Conservation (phyloP, 2,888 invertebrate species). For the Shargacucullia verbasci region DNA sequence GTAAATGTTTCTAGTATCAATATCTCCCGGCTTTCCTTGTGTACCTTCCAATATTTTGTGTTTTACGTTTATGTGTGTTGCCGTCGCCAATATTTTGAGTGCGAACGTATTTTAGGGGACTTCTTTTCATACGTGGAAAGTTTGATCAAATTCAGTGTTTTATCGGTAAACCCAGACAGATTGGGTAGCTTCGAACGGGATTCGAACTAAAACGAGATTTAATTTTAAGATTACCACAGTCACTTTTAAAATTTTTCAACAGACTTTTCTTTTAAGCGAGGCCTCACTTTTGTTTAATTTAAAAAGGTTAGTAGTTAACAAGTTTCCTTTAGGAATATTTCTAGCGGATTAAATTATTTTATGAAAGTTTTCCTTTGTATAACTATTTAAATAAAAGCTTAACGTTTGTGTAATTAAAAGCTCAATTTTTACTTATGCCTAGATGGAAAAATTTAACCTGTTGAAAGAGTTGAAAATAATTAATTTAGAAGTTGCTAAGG, state of each 20-base stretch:
- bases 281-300: slow-evolving; percentile 25
- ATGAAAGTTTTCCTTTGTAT: slow-evolving; percentile 38
- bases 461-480: slow-evolving; percentile 42
- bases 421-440: slow-evolving; percentile 38
- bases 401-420: slow-evolving; percentile 35
- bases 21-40: slow-evolving; percentile 49
- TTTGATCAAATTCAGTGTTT: slow-evolving; percentile 42
- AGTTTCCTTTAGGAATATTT: slow-evolving; percentile 35
- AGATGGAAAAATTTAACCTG: slow-evolving; percentile 30
- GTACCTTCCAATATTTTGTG: slow-evolving; percentile 55
- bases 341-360: slow-evolving; percentile 26
- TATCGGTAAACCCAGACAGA: slow-evolving; percentile 16
- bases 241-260: background rate
- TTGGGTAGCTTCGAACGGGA: slow-evolving; percentile 5
- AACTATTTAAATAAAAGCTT: slow-evolving; percentile 49
- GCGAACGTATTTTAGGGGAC: slow-evolving; percentile 39
- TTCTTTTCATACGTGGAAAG: slow-evolving; percentile 35
- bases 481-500: slow-evolving; percentile 43
- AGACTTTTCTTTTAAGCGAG: slow-evolving; percentile 8
- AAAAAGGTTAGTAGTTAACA: slow-evolving; percentile 33
- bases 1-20: slow-evolving; percentile 57
- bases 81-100: slow-evolving; percentile 47
- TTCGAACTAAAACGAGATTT: background rate
- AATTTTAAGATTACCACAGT: background rate
- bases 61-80: slow-evolving; percentile 51